phyloP scores from a whole-genome alignment of 2,888 invertebrate species.

The Drosophila subsilvestris region DNA sequence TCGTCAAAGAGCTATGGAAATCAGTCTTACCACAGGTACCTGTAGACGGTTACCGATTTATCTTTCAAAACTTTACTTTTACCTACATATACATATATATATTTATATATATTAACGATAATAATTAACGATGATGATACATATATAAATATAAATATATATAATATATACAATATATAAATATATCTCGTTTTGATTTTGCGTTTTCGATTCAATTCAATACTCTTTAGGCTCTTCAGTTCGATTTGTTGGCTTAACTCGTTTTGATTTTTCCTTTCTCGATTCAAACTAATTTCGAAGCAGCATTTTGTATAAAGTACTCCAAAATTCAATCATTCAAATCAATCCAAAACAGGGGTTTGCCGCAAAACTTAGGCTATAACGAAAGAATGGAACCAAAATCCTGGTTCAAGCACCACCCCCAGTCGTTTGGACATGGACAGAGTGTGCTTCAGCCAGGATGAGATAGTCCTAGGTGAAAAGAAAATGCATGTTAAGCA shows the following conservation, averaged over 20 bases:
- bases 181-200: conserved; percentile 38
- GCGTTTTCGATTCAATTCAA: conserved; percentile 38
- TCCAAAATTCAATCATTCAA: conserved; percentile 21
- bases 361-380: conserved; percentile 24
- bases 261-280: conserved; percentile 22
- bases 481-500: conserved; percentile 42
- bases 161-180: conserved; percentile 35
- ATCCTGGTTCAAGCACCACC: conserved; percentile 17
- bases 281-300: conserved; percentile 45
- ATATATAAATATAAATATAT: conserved; percentile 38
- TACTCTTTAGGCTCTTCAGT: conserved; percentile 39
- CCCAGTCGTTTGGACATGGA: neutral
- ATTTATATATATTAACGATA: conserved; percentile 22
- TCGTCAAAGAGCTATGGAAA: conserved; percentile 97
- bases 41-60: conserved; percentile 85
- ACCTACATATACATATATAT: conserved; percentile 49
- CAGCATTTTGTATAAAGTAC: conserved; percentile 48
- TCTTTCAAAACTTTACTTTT: conserved; percentile 70
- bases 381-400: neutral
- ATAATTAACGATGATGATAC: conserved; percentile 37
- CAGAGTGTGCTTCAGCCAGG: conserved; percentile 18
- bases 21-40: conserved; percentile 98
- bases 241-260: conserved; percentile 44
- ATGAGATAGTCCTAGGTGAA: neutral
- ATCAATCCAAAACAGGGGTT: conserved; percentile 21